Percentiles rank a stretch among this genome's conserved stretches.
phyloP scores from a whole-genome alignment of 2,113 vertebrate genomes.

The Microcebus griseorufus region DNA sequence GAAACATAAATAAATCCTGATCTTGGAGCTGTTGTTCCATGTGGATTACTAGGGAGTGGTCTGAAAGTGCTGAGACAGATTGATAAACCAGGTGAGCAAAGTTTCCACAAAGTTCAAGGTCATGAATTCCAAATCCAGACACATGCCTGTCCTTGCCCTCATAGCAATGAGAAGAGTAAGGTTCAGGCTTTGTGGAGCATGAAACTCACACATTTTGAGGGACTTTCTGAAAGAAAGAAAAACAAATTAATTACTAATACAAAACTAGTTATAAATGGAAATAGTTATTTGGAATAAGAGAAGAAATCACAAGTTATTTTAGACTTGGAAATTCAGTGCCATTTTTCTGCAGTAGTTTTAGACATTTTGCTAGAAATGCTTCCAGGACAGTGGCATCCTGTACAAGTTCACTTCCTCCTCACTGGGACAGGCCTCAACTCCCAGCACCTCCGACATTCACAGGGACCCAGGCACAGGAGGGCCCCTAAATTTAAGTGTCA shows the following conservation, averaged over 20 bases:
- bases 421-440: neutral
- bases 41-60: too few relatives aligned
- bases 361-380: neutral
- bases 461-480: neutral
- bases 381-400: neutral
- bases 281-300: neutral
- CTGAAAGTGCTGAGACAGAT: neutral
- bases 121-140: neutral
- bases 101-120: neutral
- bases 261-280: neutral
- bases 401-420: neutral
- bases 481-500: neutral
- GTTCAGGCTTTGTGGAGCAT: neutral
- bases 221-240: neutral
- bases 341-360: neutral
- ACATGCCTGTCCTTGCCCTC: neutral
- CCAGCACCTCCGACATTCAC: rapidly evolving
- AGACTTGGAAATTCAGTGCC: neutral
- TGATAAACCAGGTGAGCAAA: neutral
- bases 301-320: neutral
- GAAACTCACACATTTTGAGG: neutral
- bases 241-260: neutral
- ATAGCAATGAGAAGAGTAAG: neutral
- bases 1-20: neutral
- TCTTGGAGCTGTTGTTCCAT: neutral